Percentiles rank a stretch among this genome's conserved stretches.
Conservation (phyloP, 2,113 vertebrate species). For the Amazona guildingii region DNA sequence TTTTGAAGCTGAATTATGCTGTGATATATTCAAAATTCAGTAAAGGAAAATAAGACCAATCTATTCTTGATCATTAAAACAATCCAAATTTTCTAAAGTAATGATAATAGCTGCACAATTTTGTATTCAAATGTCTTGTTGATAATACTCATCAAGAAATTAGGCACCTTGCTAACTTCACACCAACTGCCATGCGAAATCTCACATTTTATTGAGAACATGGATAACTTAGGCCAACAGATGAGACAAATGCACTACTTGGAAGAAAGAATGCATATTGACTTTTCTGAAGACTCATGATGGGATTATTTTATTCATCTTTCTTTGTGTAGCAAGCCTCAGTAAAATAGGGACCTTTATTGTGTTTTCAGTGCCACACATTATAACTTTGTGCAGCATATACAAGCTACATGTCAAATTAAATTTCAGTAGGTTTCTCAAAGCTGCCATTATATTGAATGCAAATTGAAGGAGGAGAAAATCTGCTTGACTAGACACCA, state of each 20-base stretch:
- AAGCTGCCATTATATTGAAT: not conserved
- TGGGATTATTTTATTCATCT: not conserved
- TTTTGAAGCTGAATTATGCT: not conserved
- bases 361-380: not conserved
- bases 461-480: not conserved
- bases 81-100: not conserved
- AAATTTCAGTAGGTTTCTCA: not conserved
- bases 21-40: not conserved
- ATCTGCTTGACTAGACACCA: not conserved
- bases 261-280: not conserved
- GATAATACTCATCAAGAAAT: not conserved
- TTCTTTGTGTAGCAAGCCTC: not conserved
- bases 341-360: not conserved
- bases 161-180: constrained; percentile 13
- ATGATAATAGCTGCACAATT: not conserved
- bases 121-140: not conserved
- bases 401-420: not conserved
- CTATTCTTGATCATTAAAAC: not conserved
- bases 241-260: not conserved
- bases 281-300: not conserved
- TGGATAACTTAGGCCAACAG: not conserved
- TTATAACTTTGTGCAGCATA: not conserved
- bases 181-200: constrained; percentile 24
- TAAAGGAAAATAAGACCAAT: not conserved
- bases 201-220: constrained; percentile 31